Conservation (phyloP, 1,140 invertebrate genomes). For the Meloidogyne hapla region DNA sequence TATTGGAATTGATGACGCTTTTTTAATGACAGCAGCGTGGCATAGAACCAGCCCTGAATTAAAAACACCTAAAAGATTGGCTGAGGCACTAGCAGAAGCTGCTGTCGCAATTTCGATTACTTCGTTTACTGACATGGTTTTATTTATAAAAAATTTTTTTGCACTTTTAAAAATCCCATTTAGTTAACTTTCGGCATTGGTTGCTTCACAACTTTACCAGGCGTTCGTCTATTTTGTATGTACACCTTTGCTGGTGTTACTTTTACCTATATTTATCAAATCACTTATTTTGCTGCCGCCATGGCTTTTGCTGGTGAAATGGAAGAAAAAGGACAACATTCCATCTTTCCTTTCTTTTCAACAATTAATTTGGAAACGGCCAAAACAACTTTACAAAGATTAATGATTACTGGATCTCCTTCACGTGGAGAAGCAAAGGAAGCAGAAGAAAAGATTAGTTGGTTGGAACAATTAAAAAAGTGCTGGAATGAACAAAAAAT, state of each 20-base stretch:
- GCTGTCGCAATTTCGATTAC: conserved; percentile 69
- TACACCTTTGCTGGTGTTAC: conserved; percentile 65
- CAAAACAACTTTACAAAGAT: conserved; percentile 32
- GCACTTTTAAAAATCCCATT: no score
- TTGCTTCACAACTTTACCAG: conserved; percentile 65
- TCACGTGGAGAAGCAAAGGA: conserved; percentile 25
- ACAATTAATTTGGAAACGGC: conserved; percentile 4
- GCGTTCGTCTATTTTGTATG: conserved; percentile 66
- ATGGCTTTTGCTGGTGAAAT: conserved; percentile 65
- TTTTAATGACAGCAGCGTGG: conserved; percentile 67
- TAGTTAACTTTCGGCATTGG: conserved; percentile 67
- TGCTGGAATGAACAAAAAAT: not conserved
- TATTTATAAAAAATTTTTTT: not conserved
- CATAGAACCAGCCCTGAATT: conserved; percentile 62
- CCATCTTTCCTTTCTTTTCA: conserved; percentile 26
- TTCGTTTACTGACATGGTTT: conserved; percentile 66
- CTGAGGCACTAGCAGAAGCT: conserved; percentile 64
- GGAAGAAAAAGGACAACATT: conserved; percentile 57
- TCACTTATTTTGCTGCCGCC: conserved; percentile 62
- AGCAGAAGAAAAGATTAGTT: not conserved
- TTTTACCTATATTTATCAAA: conserved; percentile 66
- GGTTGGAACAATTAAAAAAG: not conserved
- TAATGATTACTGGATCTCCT: conserved; percentile 30
- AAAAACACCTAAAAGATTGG: conserved; percentile 49
- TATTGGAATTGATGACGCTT: conserved; percentile 69